Base-by-base conservation (phyloP, 2,888 invertebrate genomes). In the Corythucha ciliata region DNA sequence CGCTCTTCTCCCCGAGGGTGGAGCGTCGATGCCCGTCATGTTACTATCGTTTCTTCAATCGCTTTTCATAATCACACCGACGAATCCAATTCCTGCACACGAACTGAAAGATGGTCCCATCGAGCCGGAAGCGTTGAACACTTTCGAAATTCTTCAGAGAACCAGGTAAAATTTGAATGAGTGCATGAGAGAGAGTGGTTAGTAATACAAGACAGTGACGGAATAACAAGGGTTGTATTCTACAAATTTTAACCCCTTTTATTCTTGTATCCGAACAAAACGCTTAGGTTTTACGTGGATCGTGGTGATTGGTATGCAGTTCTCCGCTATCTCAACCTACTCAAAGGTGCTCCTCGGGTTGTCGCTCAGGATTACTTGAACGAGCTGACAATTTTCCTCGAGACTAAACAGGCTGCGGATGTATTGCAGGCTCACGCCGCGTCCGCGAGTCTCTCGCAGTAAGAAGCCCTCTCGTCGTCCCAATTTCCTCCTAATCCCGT, bases 1-100 rank as follows among this genome's bases (percentile, higher is more conserved):
- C 47, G 92, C 94, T 0, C 68, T 93, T 58, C 78, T 97, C 2
- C 91, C 91, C 0, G 87, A 85, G 52, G 77, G 79, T 14, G 92
- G 93, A n/a, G 91, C 85, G n/a, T 73, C 81, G 0, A 69, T 94
- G 45, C 83, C 85, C 0, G 70, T 85, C 8, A 90, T 89, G 70
- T 71, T 92, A 61, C 70, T 93, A 12, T 92, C 92, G 2, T 93
- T 84, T 72, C 65, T 96, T 33, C 93, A 94, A 68, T 90, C 90
- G n/a, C 69, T 86, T 58, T 72, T 97, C 52, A 73, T 89, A 36
- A 73, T 86, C 61, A 79, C 79, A 53, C 74, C 78, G 16, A 70
- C 74, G 52, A 74, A 78, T 61, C 78, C 80, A 51, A 83, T 88
- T 59, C 80, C 88, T 0, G 72, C 75, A 52, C 75, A 76, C 21